These are phyloP conservation scores for Tenualosa ilisha DNA, from an alignment of 2,797 vertebrate species.

Conservation along the genomic window DNA sequence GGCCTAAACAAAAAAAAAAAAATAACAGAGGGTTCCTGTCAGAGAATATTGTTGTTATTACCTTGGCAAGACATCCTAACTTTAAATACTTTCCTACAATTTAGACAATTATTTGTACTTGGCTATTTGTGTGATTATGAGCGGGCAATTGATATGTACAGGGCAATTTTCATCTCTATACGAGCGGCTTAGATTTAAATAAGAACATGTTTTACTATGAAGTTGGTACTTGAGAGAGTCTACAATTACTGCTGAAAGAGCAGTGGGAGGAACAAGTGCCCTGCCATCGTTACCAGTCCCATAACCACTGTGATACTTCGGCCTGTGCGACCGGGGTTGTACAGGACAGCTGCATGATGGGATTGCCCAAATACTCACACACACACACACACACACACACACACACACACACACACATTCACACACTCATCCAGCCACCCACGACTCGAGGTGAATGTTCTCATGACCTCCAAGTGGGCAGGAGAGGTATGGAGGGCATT, in stretches of 20 bases:
- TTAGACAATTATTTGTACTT: constrained; percentile 60
- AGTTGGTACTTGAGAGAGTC: constrained; percentile 45
- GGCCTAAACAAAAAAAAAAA: constrained; percentile 43
- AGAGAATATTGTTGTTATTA: constrained; percentile 62
- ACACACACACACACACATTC: not conserved
- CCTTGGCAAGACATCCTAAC: constrained; percentile 52
- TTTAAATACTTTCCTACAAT: constrained; percentile 60
- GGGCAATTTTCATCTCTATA: constrained; percentile 49
- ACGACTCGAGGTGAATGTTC: constrained; percentile 25
- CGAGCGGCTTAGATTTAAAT: constrained; percentile 66
- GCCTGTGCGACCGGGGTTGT: constrained; percentile 33
- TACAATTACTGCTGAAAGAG: constrained; percentile 48
- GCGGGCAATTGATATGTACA: constrained; percentile 60
- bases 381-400: not conserved
- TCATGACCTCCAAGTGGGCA: constrained; percentile 30
- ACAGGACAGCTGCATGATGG: constrained; percentile 30
- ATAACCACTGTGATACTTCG: constrained; percentile 37
- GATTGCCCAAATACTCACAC: not conserved
- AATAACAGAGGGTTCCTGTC: constrained; percentile 47
- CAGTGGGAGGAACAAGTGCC: constrained; percentile 41
- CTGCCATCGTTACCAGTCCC: constrained; percentile 56
- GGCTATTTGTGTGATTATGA: constrained; percentile 59
- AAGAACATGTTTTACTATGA: constrained; percentile 62
- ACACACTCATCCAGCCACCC: not conserved
- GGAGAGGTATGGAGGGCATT: not conserved